Conservation (phyloP, 2,113 vertebrate genomes). For the Salvelinus fontinalis region DNA sequence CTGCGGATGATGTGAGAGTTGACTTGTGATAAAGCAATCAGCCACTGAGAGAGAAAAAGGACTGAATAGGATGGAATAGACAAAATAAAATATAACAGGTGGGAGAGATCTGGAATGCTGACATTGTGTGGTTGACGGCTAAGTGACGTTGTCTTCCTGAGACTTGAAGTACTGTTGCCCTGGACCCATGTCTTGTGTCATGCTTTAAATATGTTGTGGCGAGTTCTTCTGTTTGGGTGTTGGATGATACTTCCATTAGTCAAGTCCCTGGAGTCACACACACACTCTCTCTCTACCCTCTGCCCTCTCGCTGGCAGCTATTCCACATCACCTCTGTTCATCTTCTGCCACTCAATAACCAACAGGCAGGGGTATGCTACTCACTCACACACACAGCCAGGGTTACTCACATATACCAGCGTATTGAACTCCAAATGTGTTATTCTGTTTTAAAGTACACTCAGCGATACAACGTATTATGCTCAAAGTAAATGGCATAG, state of each 20-base stretch:
- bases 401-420: not conserved
- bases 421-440: not conserved
- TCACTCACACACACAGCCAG: not conserved
- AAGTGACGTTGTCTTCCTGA: too few relatives aligned
- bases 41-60: not conserved
- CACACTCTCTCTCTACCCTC: not conserved
- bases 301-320: slow-evolving; percentile 2
- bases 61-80: not conserved
- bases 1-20: not conserved
- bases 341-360: slow-evolving; percentile 39
- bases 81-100: not conserved
- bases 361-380: not conserved
- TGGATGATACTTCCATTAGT: not conserved
- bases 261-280: not conserved
- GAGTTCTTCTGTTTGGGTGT: not conserved
- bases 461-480: too few relatives aligned
- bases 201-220: too few relatives aligned
- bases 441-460: too few relatives aligned
- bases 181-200: too few relatives aligned
- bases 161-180: too few relatives aligned
- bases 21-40: slow-evolving; percentile 3
- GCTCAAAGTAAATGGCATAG: too few relatives aligned
- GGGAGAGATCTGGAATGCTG: not conserved
- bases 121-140: too few relatives aligned
- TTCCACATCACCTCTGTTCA: slow-evolving; percentile 36